Evolutionary conservation across 1,140 invertebrate genomes (phyloP), one percentile per base, ranked within the genome.

Genomic region (Listronotus oregonensis): DNA sequence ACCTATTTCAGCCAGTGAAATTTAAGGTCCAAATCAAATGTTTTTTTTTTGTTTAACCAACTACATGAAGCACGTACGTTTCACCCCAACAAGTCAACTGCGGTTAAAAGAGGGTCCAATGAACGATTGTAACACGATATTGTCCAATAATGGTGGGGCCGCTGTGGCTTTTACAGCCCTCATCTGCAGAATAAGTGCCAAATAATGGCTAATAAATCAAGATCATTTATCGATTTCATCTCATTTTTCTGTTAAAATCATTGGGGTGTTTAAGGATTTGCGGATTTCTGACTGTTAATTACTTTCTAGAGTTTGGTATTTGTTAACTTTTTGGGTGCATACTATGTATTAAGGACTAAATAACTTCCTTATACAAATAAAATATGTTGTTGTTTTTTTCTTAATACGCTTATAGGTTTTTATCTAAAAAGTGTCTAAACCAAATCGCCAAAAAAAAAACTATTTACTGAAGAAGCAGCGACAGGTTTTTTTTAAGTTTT

Each of bases 131-230:
- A 63, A 63, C 34, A 12, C 61, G 61, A 63, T 63, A 63, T 40
- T 56, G 61, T 55, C 61, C 54, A 55, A 27, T 27, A 27, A 63
- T 63, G 32, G 50, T 49, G 61, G 61, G 52, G 37, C 52, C 54
- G 32, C 3, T 15, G 43, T 50, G 62, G 62, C 52, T 51, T 57
- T 64, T 56, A 43, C 60, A 52, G 50, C 62, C 44, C 62, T 57
- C 54, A 64, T 56, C 37, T 32, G 27, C 50, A 39, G 54, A 57
- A 57, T 50, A 15, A 58, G 44, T 40, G 54, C 14, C 57, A 58
- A 64, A 64, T 64, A 57, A 56, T 56, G 52, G 44, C 52, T 57
- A 49, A 64, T 64, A 64, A 64, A 64, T 64, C 62, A 64, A 49
- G 62, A 56, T 64, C 43, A 54, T 21, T 43, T 64, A 64, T 64